Conservation (phyloP, 2,797 vertebrate genomes). For the Labroides dimidiatus region DNA sequence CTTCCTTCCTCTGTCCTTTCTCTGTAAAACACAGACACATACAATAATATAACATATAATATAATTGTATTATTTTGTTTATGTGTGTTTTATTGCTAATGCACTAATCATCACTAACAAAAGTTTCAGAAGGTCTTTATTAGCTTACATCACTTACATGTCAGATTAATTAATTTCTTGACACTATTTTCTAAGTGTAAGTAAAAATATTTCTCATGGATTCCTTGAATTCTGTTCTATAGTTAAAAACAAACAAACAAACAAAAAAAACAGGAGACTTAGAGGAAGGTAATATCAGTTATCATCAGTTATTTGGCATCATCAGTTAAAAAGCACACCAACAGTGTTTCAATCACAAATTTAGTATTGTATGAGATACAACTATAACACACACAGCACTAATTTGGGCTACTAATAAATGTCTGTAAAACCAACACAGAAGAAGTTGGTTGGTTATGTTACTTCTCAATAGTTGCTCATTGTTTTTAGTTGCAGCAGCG, state of each 20-base stretch:
- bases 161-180: not conserved
- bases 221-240: not conserved
- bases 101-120: too few relatives aligned
- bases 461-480: not conserved
- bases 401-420: too few relatives aligned
- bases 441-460: too few relatives aligned
- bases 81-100: too few relatives aligned
- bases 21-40: too few relatives aligned
- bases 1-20: too few relatives aligned
- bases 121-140: too few relatives aligned
- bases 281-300: not conserved
- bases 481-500: conserved; percentile 4
- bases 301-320: not conserved
- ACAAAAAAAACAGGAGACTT: not conserved
- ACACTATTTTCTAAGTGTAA: not conserved
- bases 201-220: not conserved
- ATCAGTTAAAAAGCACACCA: not conserved
- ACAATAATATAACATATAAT: too few relatives aligned
- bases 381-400: not conserved
- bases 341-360: too few relatives aligned
- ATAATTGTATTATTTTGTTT: too few relatives aligned
- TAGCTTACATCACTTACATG: too few relatives aligned
- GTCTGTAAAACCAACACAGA: too few relatives aligned
- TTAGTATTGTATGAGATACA: not conserved
- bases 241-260: not conserved